These are phyloP conservation scores for Dryoscopus gambensis DNA, from an alignment of 2,113 vertebrate species.

Conservation along the genomic window DNA sequence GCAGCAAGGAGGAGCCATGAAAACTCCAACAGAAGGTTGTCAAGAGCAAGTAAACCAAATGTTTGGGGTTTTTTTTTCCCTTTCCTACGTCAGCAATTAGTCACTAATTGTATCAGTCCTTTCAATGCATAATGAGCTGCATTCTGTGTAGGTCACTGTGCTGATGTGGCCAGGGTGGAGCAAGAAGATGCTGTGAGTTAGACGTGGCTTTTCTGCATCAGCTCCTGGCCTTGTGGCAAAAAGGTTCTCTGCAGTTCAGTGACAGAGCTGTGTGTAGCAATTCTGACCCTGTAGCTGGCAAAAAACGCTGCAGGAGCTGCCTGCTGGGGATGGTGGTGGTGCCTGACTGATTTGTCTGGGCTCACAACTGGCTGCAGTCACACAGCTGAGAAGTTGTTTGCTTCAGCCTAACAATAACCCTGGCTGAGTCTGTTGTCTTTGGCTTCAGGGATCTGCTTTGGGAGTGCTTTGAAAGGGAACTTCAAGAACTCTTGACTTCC, in stretches of 20 bases:
- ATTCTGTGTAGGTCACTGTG: background rate
- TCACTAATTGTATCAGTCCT: background rate
- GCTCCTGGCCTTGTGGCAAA: background rate
- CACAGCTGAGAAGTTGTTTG: background rate
- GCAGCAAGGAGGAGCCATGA: background rate
- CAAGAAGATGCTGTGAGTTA: background rate
- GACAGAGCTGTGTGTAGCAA: background rate
- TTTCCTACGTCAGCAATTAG: background rate
- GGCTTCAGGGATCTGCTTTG: background rate
- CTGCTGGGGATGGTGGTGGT: background rate
- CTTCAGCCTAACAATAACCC: constrained; percentile 1
- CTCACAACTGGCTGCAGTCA: background rate
- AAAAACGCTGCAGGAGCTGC: background rate
- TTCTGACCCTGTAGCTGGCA: background rate
- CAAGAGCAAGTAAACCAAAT: background rate
- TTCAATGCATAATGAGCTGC: background rate
- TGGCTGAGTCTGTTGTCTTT: constrained; percentile 40
- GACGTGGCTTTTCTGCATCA: background rate
- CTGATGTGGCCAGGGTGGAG: background rate
- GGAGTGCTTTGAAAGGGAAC: background rate
- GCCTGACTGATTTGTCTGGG: background rate
- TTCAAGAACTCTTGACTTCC: background rate
- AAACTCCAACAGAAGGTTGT: background rate
- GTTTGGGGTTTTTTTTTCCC: background rate
- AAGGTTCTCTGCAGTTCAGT: background rate